A percentile compares a stretch with the other conserved stretches of the same genome.
Conservation (phyloP, 2,113 vertebrate genomes). For the Solenodon paradoxus region DNA sequence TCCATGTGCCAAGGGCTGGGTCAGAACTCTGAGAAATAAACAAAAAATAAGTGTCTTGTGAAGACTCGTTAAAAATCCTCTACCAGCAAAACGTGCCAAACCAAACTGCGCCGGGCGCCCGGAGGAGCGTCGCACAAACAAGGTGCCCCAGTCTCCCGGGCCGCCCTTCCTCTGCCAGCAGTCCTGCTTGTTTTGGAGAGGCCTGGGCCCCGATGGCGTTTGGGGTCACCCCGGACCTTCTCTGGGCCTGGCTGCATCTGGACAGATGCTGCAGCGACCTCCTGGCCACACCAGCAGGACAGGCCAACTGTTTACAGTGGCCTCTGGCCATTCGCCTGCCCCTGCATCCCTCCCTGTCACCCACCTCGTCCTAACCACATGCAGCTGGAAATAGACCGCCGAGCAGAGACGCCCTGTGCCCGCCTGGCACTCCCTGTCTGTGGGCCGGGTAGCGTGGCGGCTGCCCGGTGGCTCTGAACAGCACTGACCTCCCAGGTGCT, state of each 20-base stretch:
- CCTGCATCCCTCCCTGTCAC: not conserved
- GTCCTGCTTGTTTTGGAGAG: not conserved
- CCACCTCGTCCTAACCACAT: conserved; percentile 2
- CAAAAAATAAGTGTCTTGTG: conserved; percentile 46
- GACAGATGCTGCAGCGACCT: not conserved
- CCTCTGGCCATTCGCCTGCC: conserved; percentile 12
- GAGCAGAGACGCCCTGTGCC: not conserved
- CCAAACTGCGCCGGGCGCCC: not conserved
- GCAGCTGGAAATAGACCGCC: conserved; percentile 30
- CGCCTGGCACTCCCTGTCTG: not conserved
- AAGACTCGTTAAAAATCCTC: conserved; percentile 60
- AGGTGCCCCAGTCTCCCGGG: rapidly evolving
- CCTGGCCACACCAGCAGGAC: not conserved
- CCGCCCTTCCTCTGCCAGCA: not conserved
- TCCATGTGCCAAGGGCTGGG: not conserved
- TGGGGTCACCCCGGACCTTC: not conserved
- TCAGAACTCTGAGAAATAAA: conserved; percentile 40
- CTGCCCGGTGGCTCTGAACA: not conserved
- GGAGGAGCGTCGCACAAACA: too few relatives aligned
- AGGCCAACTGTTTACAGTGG: not conserved
- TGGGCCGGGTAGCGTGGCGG: not conserved
- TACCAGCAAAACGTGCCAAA: not conserved
- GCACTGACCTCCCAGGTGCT: not conserved
- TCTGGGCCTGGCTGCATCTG: not conserved
- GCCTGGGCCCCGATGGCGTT: not conserved